Evolutionary conservation across 2,113 vertebrate species (phyloP).

Genomic region (Mirounga angustirostris): DNA sequence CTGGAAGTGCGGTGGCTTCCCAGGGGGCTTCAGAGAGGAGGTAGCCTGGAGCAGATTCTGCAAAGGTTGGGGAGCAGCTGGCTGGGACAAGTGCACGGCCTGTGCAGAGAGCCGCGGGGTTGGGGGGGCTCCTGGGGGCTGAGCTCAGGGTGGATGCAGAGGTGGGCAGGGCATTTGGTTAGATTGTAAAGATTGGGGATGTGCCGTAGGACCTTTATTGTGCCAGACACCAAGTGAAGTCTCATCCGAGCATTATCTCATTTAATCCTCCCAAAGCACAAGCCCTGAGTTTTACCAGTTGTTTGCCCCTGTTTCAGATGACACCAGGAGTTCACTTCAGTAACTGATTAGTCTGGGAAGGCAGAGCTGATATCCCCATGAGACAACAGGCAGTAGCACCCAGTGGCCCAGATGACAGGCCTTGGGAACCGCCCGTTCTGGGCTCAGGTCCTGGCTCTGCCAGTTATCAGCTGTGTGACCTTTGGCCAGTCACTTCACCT

Average conservation of each 20-base stretch:
- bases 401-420: neutral
- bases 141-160: neutral
- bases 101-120: neutral
- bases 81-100: neutral
- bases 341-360: fast-evolving
- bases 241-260: fast-evolving
- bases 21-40: neutral
- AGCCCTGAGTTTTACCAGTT: neutral
- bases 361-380: neutral
- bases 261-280: fast-evolving
- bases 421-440: neutral
- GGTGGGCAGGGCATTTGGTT: neutral
- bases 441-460: neutral
- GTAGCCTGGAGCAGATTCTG: neutral
- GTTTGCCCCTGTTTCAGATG: neutral
- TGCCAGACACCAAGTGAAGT: neutral
- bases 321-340: fast-evolving
- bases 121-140: neutral
- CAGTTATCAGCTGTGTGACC: neutral
- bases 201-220: fast-evolving
- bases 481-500: neutral
- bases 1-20: fast-evolving
- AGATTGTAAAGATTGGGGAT: too few species aligned
- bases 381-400: neutral
- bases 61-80: neutral